A percentile compares a stretch with the other conserved stretches of the same genome.
phyloP scores from a whole-genome alignment of 2,113 vertebrate genomes.

The Vulpes lagopus region DNA sequence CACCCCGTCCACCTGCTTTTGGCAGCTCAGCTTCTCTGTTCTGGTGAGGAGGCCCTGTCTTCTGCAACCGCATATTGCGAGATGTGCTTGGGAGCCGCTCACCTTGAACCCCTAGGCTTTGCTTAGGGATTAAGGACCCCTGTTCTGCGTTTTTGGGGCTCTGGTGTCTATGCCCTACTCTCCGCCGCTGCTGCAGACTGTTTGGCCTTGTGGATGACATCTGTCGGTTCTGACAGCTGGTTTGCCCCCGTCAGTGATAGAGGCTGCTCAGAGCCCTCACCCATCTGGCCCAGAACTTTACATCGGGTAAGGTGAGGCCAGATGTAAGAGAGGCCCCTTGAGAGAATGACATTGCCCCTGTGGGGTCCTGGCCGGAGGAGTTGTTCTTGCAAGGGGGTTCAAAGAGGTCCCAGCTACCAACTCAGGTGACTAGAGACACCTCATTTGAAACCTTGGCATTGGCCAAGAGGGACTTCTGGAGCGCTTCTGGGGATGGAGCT shows the following conservation, averaged over 20 bases:
- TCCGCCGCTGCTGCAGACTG: slow-evolving; percentile 22
- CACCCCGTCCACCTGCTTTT: background rate
- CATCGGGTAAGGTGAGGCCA: background rate
- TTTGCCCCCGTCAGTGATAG: background rate
- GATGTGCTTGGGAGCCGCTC: background rate
- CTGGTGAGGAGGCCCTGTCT: background rate
- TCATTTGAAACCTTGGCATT: background rate
- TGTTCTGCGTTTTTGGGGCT: background rate
- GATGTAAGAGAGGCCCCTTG: background rate
- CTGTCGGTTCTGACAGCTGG: slow-evolving; percentile 50
- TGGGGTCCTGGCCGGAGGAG: background rate
- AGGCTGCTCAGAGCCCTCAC: background rate
- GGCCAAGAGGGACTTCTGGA: background rate
- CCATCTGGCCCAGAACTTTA: background rate
- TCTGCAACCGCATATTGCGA: slow-evolving; percentile 9
- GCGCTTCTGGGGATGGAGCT: background rate
- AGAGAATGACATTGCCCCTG: background rate
- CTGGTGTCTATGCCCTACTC: background rate
- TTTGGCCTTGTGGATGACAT: background rate
- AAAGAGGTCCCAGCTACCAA: background rate
- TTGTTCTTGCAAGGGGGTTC: background rate
- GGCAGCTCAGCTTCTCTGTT: background rate
- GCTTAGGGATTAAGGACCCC: background rate
- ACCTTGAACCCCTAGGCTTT: background rate
- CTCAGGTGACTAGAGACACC: background rate